Conservation (phyloP, 2,113 vertebrate species). For the Epinephelus fuscoguttatus region DNA sequence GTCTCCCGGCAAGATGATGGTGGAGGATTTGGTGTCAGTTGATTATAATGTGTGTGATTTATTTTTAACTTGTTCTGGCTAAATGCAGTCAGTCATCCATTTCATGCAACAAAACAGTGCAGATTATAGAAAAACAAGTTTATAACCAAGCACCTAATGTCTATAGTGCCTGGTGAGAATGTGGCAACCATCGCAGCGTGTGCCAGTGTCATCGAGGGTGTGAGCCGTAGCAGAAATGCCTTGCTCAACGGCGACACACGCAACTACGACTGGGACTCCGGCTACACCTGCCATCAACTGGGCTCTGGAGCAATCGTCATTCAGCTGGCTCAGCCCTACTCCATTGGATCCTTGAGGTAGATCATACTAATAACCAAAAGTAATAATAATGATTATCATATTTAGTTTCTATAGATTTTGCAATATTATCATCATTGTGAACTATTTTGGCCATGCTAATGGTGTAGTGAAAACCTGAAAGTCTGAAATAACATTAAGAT, state of each 20-base stretch:
- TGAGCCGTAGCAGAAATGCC: slow-evolving; percentile 96
- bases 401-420: too few relatives aligned
- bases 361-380: background rate
- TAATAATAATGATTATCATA: too few relatives aligned
- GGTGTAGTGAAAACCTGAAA: too few relatives aligned
- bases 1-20: too few relatives aligned
- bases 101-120: background rate
- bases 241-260: slow-evolving; percentile 97
- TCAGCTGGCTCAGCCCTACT: slow-evolving; percentile 96
- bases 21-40: too few relatives aligned
- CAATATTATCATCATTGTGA: too few relatives aligned
- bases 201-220: slow-evolving; percentile 96
- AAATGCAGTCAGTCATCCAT: too few relatives aligned
- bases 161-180: slow-evolving; percentile 92
- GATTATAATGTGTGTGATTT: background rate
- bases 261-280: slow-evolving; percentile 99
- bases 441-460: too few relatives aligned
- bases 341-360: slow-evolving; percentile 92
- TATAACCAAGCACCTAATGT: background rate
- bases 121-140: background rate
- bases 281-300: slow-evolving; percentile 98
- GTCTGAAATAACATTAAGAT: background rate
- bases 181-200: slow-evolving; percentile 93
- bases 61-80: background rate
- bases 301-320: slow-evolving; percentile 97